Evolutionary conservation across 2,888 invertebrate species (phyloP).

Genomic region (Cheilosia vulpina): DNA sequence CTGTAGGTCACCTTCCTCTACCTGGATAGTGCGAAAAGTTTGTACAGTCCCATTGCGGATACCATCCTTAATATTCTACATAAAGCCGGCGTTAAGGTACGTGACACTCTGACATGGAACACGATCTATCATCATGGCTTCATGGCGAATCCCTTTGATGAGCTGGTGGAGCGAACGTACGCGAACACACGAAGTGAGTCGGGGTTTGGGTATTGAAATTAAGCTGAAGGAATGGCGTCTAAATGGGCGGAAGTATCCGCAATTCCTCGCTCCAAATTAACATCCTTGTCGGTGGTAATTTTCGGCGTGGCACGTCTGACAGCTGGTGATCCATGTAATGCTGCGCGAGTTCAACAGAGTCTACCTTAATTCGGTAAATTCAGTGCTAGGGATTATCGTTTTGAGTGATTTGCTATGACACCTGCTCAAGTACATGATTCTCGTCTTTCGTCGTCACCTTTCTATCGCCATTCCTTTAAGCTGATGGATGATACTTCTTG

Average conservation of each 20-base stretch:
- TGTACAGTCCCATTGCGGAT: slow-evolving; percentile 90
- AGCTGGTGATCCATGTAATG: slow-evolving; percentile 49
- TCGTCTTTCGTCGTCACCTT: neutral
- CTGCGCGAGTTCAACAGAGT: slow-evolving; percentile 3
- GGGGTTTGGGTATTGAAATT: neutral
- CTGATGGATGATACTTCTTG: slow-evolving; percentile 27
- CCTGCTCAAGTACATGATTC: too few species aligned
- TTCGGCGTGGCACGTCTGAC: slow-evolving; percentile 40
- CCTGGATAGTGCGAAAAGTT: slow-evolving; percentile 90
- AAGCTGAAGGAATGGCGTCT: neutral
- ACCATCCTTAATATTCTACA: slow-evolving; percentile 90
- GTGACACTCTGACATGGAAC: slow-evolving; percentile 87
- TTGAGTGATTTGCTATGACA: neutral
- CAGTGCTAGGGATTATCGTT: too few species aligned
- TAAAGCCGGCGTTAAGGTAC: slow-evolving; percentile 89
- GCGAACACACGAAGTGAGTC: slow-evolving; percentile 94
- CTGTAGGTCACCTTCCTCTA: slow-evolving; percentile 92
- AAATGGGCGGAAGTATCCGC: neutral
- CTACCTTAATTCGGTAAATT: neutral
- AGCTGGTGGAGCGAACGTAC: slow-evolving; percentile 92
- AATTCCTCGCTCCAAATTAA: slow-evolving; percentile 34
- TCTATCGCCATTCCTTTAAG: neutral
- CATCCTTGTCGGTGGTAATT: slow-evolving; percentile 54
- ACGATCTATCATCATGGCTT: slow-evolving; percentile 92
- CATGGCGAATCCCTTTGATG: slow-evolving; percentile 92